phyloP scores from a whole-genome alignment of 2,113 vertebrate genomes.

The Gyps fulvus region DNA sequence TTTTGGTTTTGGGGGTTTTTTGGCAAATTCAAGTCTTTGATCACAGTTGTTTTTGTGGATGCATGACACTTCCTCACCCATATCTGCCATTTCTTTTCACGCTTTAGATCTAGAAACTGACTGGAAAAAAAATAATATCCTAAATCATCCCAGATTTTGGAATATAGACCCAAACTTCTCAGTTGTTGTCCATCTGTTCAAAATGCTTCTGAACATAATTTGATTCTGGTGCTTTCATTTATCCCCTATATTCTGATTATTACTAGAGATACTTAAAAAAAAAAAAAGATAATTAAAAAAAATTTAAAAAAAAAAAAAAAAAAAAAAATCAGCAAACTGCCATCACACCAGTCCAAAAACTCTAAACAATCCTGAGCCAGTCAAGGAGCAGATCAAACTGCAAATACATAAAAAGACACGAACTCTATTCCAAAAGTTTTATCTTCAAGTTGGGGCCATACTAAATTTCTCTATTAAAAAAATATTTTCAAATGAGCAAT shows the following conservation, averaged over 20 bases:
- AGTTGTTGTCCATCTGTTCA: background rate
- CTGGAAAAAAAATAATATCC: background rate
- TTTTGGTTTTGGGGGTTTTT: background rate
- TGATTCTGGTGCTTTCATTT: background rate
- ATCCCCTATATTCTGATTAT: background rate
- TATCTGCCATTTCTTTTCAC: background rate
- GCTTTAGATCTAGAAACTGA: background rate
- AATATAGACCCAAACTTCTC: background rate
- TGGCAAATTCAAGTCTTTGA: background rate
- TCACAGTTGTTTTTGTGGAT: background rate
- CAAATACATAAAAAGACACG: background rate
- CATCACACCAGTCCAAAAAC: background rate
- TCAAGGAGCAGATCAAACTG: background rate
- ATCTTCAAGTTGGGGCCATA: background rate
- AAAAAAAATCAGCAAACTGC: background rate
- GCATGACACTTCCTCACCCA: background rate
- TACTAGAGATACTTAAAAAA: background rate
- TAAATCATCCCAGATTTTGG: background rate
- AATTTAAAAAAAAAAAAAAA: background rate
- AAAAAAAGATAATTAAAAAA: background rate
- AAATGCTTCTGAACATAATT: background rate
- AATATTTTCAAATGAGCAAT: background rate
- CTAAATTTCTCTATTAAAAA: background rate
- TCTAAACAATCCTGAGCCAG: background rate
- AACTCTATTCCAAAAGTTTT: background rate